Evolutionary conservation across 2,113 vertebrate species (phyloP).

Genomic region (Callithrix jacchus): DNA sequence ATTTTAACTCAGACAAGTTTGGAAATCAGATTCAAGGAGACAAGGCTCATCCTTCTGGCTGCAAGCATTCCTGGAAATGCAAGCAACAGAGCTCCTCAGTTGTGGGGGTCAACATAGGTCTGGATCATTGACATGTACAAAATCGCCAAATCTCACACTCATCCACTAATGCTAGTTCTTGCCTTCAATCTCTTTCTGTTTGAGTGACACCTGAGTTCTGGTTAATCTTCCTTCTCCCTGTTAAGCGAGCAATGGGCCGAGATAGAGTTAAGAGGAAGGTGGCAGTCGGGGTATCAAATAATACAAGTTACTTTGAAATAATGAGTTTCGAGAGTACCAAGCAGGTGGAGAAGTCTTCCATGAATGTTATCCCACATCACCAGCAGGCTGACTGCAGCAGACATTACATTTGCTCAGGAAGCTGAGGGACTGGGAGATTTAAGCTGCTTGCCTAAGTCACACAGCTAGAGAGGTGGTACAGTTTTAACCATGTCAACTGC

Average conservation of each 20-base stretch:
- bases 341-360: background rate
- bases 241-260: background rate
- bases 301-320: background rate
- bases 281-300: background rate
- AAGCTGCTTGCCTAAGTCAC: background rate
- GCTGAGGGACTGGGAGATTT: background rate
- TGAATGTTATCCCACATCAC: background rate
- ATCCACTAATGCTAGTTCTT: background rate
- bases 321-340: background rate
- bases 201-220: background rate
- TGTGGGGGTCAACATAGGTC: background rate
- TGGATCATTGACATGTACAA: background rate
- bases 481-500: background rate
- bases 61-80: background rate
- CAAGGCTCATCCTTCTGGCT: background rate
- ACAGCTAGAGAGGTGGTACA: background rate
- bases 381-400: background rate
- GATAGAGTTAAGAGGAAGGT: slow-evolving; percentile 21
- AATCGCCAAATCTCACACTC: background rate
- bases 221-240: background rate
- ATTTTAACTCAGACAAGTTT: background rate
- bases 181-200: background rate
- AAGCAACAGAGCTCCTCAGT: background rate
- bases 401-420: background rate
- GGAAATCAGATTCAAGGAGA: background rate